These are phyloP conservation scores for Nothoprocta perdicaria DNA, from an alignment of 2,113 vertebrate genomes.

Conservation along the genomic window DNA sequence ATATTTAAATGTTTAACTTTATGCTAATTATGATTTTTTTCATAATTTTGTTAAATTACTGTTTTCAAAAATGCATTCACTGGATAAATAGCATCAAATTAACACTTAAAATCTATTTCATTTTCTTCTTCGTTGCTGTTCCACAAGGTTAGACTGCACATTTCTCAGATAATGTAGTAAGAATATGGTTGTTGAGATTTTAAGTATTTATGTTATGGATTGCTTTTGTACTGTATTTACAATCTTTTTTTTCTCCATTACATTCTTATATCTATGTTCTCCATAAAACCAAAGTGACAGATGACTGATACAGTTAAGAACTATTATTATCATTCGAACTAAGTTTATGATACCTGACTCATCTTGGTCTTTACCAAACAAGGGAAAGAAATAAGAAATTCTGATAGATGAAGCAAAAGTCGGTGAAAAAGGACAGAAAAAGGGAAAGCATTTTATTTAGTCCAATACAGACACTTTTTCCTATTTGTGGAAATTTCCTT, in stretches of 20 bases:
- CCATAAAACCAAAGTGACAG: neutral
- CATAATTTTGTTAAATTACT: neutral
- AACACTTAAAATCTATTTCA: neutral
- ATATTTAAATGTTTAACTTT: neutral
- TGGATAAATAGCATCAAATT: neutral
- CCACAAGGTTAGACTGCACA: neutral
- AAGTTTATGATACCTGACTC: neutral
- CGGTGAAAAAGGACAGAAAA: neutral
- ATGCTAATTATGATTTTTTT: neutral
- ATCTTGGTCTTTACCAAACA: neutral
- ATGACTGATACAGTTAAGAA: neutral
- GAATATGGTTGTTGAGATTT: neutral
- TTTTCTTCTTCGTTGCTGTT: neutral
- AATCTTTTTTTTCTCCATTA: neutral
- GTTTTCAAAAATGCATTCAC: neutral
- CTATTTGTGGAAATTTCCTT: neutral
- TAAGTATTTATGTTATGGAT: accelerated
- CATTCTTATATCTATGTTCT: neutral
- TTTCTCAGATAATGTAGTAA: neutral
- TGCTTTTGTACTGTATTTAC: neutral
- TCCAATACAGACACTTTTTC: neutral
- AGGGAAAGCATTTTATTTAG: neutral
- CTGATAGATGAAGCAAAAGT: neutral
- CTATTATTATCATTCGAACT: neutral
- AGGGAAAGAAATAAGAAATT: neutral